phyloP scores from a whole-genome alignment of 2,113 vertebrate genomes.

The Xenus cinereus region DNA sequence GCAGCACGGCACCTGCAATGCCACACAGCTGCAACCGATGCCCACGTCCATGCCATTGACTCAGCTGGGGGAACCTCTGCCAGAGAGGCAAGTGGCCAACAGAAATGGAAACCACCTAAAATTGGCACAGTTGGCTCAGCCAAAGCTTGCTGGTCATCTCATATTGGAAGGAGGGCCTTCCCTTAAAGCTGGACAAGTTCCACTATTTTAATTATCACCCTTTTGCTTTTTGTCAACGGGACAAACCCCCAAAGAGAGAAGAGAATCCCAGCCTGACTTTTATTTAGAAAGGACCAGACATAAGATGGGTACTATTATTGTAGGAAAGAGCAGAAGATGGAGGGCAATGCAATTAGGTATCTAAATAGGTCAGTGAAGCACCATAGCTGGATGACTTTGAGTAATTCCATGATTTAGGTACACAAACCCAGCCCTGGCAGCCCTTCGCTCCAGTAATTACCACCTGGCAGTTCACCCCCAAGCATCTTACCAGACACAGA shows the following conservation, averaged over 20 bases:
- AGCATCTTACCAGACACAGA: background rate
- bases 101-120: background rate
- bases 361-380: background rate
- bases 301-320: background rate
- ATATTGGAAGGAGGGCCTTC: background rate
- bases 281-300: background rate
- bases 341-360: background rate
- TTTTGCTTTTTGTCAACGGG: background rate
- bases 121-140: background rate
- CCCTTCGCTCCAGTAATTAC: background rate
- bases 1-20: background rate
- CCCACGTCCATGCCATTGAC: rapidly evolving
- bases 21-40: background rate
- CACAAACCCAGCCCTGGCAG: background rate
- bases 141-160: background rate
- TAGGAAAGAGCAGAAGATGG: background rate
- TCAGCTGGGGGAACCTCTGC: rapidly evolving
- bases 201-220: background rate
- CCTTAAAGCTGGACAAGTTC: background rate
- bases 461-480: background rate
- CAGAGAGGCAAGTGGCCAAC: background rate
- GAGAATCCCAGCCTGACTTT: background rate
- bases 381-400: background rate
- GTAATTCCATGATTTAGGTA: background rate
- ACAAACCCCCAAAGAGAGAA: background rate